These are phyloP conservation scores for Prietella phreatophila DNA, from an alignment of 2,113 vertebrate species.

Conservation along the genomic window DNA sequence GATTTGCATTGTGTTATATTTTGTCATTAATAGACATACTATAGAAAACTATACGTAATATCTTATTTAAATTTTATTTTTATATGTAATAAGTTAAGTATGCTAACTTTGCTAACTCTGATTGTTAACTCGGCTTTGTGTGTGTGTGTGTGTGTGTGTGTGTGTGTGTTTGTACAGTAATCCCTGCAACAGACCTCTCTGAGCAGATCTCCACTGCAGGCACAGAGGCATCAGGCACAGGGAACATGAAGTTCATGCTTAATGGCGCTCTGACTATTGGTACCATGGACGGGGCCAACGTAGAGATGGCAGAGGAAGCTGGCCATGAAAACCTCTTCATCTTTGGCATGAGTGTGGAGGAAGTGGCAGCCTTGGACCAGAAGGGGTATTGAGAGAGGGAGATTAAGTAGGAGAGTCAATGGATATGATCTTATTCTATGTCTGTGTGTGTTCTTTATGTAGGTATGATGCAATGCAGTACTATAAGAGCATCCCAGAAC, in stretches of 20 bases:
- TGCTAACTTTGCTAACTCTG: not conserved
- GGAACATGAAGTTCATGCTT: conserved; percentile 99
- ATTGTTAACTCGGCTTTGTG: not conserved
- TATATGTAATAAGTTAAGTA: not conserved
- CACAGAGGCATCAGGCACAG: conserved; percentile 92
- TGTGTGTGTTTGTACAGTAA: conserved; percentile 73
- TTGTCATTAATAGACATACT: not conserved
- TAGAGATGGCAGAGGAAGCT: conserved; percentile 97
- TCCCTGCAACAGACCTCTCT: conserved; percentile 92
- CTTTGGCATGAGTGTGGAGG: conserved; percentile 92
- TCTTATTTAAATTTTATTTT: not conserved
- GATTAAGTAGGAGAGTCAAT: not conserved
- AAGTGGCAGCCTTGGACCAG: conserved; percentile 83
- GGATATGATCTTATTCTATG: not conserved
- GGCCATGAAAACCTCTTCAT: conserved; percentile 95
- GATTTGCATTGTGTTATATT: not conserved
- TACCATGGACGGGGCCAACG: conserved; percentile 97
- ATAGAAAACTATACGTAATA: not conserved
- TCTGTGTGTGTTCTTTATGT: conserved; percentile 8
- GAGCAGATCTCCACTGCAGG: conserved; percentile 97
- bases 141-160: not conserved
- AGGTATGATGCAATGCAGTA: conserved; percentile 87
- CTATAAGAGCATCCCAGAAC: conserved; percentile 82
- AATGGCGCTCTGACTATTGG: conserved; percentile 96
- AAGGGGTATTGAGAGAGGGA: conserved; percentile 76